phyloP scores from a whole-genome alignment of 2,113 vertebrate species.

The Bos javanicus region DNA sequence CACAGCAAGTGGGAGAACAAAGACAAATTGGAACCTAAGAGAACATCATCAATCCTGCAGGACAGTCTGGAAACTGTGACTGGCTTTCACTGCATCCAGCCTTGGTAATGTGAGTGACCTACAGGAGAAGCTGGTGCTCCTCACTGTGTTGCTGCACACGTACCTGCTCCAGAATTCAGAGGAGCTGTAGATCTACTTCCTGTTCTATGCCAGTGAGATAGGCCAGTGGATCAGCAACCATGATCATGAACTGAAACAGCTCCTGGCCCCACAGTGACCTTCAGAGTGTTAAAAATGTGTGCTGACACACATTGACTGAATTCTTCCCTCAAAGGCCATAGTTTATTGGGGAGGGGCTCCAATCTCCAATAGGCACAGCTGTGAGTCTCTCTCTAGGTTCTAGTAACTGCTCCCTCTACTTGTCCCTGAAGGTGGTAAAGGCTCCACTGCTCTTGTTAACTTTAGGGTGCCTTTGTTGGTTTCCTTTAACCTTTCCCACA shows the following conservation, averaged over 20 bases:
- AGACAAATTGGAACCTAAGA: neutral
- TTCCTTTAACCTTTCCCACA: neutral
- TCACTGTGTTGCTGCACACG: neutral
- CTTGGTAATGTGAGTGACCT: neutral
- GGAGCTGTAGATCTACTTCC: neutral
- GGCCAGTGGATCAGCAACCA: neutral
- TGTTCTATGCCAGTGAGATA: neutral
- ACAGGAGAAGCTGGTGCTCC: neutral
- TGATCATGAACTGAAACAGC: neutral
- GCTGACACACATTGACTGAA: neutral
- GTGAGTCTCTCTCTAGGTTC: neutral
- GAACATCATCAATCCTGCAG: neutral
- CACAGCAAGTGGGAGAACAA: neutral
- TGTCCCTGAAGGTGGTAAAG: neutral
- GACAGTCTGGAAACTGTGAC: neutral
- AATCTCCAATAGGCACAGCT: neutral
- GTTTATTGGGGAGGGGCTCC: neutral
- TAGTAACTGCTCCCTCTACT: neutral
- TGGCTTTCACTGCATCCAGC: neutral
- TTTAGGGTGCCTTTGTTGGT: neutral
- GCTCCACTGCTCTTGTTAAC: neutral
- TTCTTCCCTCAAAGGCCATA: neutral
- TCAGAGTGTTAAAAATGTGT: neutral
- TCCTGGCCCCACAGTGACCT: neutral
- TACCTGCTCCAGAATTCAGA: neutral